These are phyloP conservation scores for Sphinx pinastri DNA, from an alignment of 2,888 invertebrate species.

Conservation along the genomic window DNA sequence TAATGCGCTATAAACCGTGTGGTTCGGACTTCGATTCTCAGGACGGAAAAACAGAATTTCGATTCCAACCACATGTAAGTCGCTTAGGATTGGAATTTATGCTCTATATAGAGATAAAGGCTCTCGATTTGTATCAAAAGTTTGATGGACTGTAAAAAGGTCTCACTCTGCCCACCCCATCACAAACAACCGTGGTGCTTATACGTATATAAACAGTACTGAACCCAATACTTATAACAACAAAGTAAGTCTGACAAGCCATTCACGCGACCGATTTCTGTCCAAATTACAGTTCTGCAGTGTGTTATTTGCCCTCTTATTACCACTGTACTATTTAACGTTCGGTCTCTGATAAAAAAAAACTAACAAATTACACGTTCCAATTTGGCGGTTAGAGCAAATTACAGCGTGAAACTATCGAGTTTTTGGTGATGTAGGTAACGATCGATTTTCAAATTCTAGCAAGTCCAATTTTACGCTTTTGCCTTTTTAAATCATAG, in stretches of 20 bases:
- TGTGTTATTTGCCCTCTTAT: constrained; percentile 17
- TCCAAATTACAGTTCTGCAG: constrained; percentile 4
- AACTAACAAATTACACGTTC: constrained; percentile 11
- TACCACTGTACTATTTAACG: constrained; percentile 18
- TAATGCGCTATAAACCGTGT: too few species aligned
- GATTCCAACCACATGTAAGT: too few species aligned
- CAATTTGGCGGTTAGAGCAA: constrained; percentile 9
- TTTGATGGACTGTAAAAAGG: too few species aligned
- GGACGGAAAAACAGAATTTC: too few species aligned
- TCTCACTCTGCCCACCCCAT: background rate
- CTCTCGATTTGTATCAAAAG: too few species aligned
- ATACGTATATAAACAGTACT: background rate
- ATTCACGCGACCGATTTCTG: constrained; percentile 19
- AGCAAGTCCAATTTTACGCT: too few species aligned
- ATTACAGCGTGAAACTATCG: background rate
- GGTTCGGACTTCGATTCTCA: too few species aligned
- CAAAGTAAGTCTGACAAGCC: constrained; percentile 3
- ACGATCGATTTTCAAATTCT: too few species aligned
- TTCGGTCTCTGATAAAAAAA: constrained; percentile 10
- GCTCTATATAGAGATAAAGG: too few species aligned
- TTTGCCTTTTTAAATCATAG: too few species aligned
- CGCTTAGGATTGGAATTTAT: too few species aligned
- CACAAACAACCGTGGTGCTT: background rate
- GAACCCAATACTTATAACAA: background rate
- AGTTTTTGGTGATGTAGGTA: too few species aligned